A percentile compares a stretch with the other conserved stretches of the same genome.
phyloP scores from a whole-genome alignment of 2,113 vertebrate species.

The Melanerpes formicivorus region DNA sequence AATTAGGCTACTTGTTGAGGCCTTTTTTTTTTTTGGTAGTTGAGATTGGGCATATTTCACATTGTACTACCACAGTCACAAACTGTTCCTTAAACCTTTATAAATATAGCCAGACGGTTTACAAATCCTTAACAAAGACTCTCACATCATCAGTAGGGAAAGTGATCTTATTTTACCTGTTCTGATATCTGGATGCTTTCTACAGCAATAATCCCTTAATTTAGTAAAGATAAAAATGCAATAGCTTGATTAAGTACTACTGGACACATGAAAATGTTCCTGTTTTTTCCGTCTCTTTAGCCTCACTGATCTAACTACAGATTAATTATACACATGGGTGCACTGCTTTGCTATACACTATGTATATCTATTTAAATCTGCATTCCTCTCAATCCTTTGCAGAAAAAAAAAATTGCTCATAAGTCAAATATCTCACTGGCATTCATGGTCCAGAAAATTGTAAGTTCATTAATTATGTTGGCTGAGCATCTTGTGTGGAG shows the following conservation, averaged over 20 bases:
- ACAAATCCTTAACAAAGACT: neutral
- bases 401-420: neutral
- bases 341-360: neutral
- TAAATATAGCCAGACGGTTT: neutral
- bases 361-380: neutral
- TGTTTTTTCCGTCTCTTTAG: slow-evolving; percentile 40
- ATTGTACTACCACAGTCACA: neutral
- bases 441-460: slow-evolving; percentile 39
- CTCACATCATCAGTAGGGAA: neutral
- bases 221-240: slow-evolving; percentile 37
- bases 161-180: slow-evolving; percentile 12
- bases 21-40: neutral
- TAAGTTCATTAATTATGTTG: slow-evolving; percentile 53
- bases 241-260: slow-evolving; percentile 13
- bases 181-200: neutral
- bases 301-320: slow-evolving; percentile 47
- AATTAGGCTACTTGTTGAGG: neutral
- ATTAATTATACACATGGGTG: slow-evolving; percentile 49
- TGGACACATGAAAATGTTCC: neutral
- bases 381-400: slow-evolving; percentile 6
- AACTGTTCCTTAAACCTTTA: neutral
- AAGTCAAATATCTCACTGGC: slow-evolving; percentile 3
- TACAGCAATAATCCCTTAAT: slow-evolving; percentile 31
- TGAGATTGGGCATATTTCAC: neutral
- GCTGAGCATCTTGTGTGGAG: neutral